These are phyloP conservation scores for Halocynthia roretzi DNA, from an alignment of 23 tunicate genomes.

Conservation along the genomic window DNA sequence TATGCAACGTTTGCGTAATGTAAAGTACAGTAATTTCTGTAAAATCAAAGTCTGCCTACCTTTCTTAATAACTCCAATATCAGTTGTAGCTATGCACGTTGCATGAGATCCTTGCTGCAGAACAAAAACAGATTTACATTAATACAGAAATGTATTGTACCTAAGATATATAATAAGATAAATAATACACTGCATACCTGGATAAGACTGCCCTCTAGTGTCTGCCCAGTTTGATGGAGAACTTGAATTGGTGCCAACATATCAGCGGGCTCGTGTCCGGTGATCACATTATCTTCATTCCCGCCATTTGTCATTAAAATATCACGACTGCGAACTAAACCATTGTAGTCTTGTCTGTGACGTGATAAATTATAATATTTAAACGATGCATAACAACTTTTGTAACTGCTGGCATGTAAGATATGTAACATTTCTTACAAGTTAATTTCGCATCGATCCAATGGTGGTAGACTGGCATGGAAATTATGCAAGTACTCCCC, in stretches of 20 bases:
- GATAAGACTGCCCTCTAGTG: constrained; percentile 1
- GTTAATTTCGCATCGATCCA: too few species aligned
- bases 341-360: constrained; percentile 24
- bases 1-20: neutral
- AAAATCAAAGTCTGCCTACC: constrained; percentile 8
- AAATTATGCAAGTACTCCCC: constrained; percentile 6
- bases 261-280: constrained; percentile 57
- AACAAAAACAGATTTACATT: too few species aligned
- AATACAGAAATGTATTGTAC: neutral
- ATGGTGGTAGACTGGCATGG: too few species aligned
- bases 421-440: too few species aligned
- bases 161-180: neutral
- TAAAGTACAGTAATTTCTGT: too few species aligned
- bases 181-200: neutral
- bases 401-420: too few species aligned
- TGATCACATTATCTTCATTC: constrained; percentile 22
- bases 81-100: constrained; percentile 62
- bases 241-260: constrained; percentile 76
- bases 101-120: constrained; percentile 20
- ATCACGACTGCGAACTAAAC: constrained; percentile 6
- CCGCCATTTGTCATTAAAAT: constrained; percentile 12
- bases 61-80: constrained; percentile 56
- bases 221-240: neutral
- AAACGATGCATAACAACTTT: too few species aligned
- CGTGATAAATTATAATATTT: neutral